Evolutionary conservation across 2,113 vertebrate species (phyloP).

Genomic region (Ancistrus triradiatus): DNA sequence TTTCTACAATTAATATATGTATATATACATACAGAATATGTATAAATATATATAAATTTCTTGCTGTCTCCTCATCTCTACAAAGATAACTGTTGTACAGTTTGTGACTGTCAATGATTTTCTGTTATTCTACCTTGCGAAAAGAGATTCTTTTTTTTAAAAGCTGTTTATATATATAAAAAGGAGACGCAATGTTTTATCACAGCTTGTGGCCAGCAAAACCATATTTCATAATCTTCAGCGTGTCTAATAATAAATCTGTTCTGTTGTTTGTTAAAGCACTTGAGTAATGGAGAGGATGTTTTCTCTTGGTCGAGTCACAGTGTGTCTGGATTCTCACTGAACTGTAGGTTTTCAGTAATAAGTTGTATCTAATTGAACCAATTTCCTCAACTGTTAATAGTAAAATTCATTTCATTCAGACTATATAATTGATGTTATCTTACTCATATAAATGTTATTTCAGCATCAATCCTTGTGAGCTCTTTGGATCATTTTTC

Average conservation of each 20-base stretch:
- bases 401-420: too few species aligned
- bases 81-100: conserved; percentile 73
- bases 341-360: background rate
- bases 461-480: background rate
- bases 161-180: conserved; percentile 61
- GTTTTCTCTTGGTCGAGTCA: background rate
- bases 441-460: background rate
- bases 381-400: too few species aligned
- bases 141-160: conserved; percentile 71
- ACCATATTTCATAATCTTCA: conserved; percentile 62
- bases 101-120: conserved; percentile 84
- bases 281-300: conserved; percentile 56
- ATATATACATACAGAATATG: conserved; percentile 41
- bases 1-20: conserved; percentile 62
- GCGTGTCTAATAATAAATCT: conserved; percentile 66
- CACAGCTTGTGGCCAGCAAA: conserved; percentile 58
- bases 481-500: too few species aligned
- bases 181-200: conserved; percentile 61
- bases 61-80: conserved; percentile 52
- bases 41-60: conserved; percentile 55
- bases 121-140: conserved; percentile 71
- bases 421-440: too few species aligned
- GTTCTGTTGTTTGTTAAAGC: conserved; percentile 70
- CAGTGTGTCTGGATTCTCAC: background rate
- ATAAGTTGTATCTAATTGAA: too few species aligned